Percentiles rank a stretch among this genome's conserved stretches.
Conservation (phyloP, 2,888 invertebrate genomes). For the Heliconius ismenius region DNA sequence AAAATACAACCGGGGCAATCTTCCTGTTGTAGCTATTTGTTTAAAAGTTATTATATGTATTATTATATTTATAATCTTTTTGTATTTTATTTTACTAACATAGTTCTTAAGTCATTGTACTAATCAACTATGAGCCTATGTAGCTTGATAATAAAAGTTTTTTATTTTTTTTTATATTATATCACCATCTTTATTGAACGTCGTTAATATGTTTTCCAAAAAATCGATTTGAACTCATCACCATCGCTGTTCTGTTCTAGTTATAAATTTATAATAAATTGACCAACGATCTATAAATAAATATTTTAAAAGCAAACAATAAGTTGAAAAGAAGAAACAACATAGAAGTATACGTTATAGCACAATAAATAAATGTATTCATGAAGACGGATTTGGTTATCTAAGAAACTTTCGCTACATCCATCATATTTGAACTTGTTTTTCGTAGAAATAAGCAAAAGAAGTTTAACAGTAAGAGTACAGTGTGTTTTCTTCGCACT, state of each 20-base stretch:
- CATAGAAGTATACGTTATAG: not conserved
- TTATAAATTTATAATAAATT: not conserved
- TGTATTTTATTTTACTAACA: too few relatives aligned
- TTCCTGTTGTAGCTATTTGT: too few relatives aligned
- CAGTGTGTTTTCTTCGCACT: not conserved
- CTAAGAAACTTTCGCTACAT: not conserved
- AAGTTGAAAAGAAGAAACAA: not conserved
- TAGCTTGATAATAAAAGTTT: too few relatives aligned
- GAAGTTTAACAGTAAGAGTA: not conserved
- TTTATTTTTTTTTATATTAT: too few relatives aligned
- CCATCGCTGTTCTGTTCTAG: not conserved
- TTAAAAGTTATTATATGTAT: too few relatives aligned
- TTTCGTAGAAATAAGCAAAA: not conserved
- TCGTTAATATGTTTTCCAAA: too few relatives aligned
- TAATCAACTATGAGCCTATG: too few relatives aligned
- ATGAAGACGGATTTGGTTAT: slow-evolving; percentile 6
- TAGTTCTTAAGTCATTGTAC: too few relatives aligned
- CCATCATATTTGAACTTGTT: slow-evolving; percentile 11
- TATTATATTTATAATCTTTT: too few relatives aligned
- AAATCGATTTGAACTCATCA: too few relatives aligned
- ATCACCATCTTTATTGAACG: too few relatives aligned
- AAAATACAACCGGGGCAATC: too few relatives aligned
- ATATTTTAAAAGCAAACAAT: not conserved
- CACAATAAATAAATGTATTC: not conserved
- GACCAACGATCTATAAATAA: not conserved